These are phyloP conservation scores for Acanthaster planci DNA, from an alignment of 35 echinoderm and acorn worm genomes.

Conservation along the genomic window DNA sequence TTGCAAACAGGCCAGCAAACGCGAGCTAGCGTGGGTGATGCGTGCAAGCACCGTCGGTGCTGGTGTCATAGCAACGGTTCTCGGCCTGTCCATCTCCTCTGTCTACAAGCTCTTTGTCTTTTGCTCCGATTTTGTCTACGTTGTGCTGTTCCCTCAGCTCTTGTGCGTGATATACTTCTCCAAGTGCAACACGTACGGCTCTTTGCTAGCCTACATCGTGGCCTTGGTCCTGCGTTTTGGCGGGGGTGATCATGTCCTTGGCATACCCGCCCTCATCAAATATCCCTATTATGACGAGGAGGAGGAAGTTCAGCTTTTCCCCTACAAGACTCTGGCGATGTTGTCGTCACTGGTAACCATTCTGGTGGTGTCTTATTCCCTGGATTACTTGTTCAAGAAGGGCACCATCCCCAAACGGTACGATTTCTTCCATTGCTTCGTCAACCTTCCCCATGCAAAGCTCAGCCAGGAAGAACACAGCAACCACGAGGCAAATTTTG, in stretches of 20 bases:
- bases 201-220: conserved; percentile 68
- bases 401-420: conserved; percentile 23
- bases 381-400: conserved; percentile 57
- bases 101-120: conserved; percentile 87
- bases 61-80: conserved; percentile 52
- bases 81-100: conserved; percentile 76
- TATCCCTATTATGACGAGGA: conserved; percentile 76
- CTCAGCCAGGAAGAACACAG: no score
- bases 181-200: conserved; percentile 85
- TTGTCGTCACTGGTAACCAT: conserved; percentile 52
- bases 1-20: conserved; percentile 64
- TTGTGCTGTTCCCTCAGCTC: conserved; percentile 83
- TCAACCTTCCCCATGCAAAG: conserved; percentile 24
- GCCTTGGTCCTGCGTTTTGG: conserved; percentile 70
- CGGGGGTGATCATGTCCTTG: conserved; percentile 60
- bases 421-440: conserved; percentile 53
- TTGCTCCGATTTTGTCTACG: conserved; percentile 93
- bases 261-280: conserved; percentile 57
- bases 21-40: conserved; percentile 82
- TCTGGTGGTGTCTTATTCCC: conserved; percentile 51
- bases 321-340: conserved; percentile 74
- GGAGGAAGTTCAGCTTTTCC: conserved; percentile 51
- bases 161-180: conserved; percentile 83
- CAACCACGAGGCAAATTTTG: no score
- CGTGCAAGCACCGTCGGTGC: conserved; percentile 63